Percentiles rank a stretch among this genome's conserved stretches.
These are phyloP conservation scores for Nothocercus julius DNA, from an alignment of 2,113 vertebrate genomes.

Conservation along the genomic window DNA sequence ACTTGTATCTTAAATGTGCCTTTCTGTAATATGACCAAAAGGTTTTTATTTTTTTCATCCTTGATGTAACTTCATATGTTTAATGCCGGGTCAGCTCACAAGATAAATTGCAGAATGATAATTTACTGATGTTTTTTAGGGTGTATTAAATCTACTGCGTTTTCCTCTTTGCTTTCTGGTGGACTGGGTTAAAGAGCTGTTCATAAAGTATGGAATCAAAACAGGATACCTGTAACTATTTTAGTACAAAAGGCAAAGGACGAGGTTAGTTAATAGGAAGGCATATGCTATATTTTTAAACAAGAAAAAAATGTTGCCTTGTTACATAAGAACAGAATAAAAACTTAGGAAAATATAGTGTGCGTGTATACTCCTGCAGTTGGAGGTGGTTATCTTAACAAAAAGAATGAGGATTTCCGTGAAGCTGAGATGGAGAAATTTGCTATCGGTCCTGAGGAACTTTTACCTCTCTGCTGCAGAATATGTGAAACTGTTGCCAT, in stretches of 20 bases:
- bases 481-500: neutral
- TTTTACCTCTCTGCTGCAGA: neutral
- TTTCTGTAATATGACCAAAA: neutral
- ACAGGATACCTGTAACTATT: neutral
- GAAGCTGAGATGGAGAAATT: neutral
- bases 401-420: neutral
- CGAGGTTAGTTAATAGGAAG: neutral
- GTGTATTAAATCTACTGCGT: neutral
- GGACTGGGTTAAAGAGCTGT: neutral
- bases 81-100: neutral
- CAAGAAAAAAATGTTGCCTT: neutral
- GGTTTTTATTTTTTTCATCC: neutral
- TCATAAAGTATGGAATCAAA: neutral
- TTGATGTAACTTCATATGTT: neutral
- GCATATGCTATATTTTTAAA: neutral
- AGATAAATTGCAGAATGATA: neutral
- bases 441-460: neutral
- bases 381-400: neutral
- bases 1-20: neutral
- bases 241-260: neutral
- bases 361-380: neutral
- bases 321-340: neutral
- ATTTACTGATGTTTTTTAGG: neutral
- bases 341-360: neutral
- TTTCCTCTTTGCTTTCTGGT: neutral